Conservation (phyloP, 2,888 invertebrate genomes). For the Orthonychiurus folsomi region DNA sequence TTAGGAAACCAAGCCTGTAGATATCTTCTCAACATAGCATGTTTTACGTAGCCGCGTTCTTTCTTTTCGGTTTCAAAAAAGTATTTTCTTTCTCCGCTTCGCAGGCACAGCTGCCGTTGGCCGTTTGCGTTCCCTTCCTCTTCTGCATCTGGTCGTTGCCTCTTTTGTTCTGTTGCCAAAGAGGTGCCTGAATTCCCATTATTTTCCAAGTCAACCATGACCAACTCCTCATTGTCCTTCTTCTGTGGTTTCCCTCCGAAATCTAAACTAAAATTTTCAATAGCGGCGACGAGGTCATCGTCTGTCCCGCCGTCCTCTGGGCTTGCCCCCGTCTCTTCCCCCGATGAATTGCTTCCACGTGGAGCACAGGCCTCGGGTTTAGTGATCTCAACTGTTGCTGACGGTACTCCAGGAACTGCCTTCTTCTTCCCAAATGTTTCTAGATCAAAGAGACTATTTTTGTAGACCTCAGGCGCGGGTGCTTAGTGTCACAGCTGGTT, state of each 20-base stretch:
- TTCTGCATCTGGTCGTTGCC: too few species aligned
- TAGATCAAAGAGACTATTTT: constrained; percentile 14
- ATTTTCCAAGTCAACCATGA: constrained; percentile 53
- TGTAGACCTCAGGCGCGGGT: constrained; percentile 41
- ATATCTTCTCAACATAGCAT: neutral
- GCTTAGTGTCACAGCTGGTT: constrained; percentile 54
- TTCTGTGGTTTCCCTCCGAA: constrained; percentile 78
- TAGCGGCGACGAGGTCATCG: constrained; percentile 47
- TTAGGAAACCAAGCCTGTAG: neutral
- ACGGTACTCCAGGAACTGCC: constrained; percentile 51
- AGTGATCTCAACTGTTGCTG: neutral
- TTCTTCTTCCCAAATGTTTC: constrained; percentile 67
- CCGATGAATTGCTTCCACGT: constrained; percentile 75
- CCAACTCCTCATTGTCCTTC: constrained; percentile 73
- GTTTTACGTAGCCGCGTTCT: neutral
- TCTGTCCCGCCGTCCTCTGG: constrained; percentile 39
- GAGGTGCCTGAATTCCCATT: too few species aligned
- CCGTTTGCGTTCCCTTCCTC: too few species aligned
- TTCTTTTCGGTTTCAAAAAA: neutral
- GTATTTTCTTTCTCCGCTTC: neutral
- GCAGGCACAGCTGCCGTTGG: too few species aligned
- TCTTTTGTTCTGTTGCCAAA: too few species aligned
- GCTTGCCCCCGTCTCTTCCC: constrained; percentile 48
- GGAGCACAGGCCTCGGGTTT: too few species aligned
- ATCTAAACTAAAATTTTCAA: constrained; percentile 74